Percentiles rank a stretch among this genome's conserved stretches.
phyloP scores from a whole-genome alignment of 1,140 invertebrate species.

The Trichonephila inaurata region DNA sequence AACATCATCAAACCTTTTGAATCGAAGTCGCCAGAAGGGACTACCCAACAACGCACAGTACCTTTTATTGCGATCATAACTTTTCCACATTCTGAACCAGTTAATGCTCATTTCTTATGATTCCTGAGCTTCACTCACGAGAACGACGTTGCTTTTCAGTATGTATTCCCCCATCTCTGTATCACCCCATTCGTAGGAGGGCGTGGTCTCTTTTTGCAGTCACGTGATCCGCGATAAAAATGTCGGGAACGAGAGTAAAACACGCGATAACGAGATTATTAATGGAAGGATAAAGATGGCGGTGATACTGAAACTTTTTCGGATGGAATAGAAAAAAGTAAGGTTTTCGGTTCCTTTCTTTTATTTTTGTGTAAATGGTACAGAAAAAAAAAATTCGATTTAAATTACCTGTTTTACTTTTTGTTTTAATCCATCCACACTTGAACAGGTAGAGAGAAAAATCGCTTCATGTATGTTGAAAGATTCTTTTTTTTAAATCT shows the following conservation, averaged over 20 bases:
- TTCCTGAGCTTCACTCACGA: constrained; percentile 24
- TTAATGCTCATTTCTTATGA: constrained; percentile 55
- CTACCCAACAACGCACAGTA: constrained; percentile 20
- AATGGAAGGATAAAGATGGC: constrained; percentile 55
- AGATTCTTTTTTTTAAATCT: too few species aligned
- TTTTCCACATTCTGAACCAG: constrained; percentile 49
- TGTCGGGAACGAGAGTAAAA: constrained; percentile 44
- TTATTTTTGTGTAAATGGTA: neutral
- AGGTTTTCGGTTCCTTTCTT: neutral
- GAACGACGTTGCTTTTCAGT: neutral
- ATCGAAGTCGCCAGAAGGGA: constrained; percentile 5
- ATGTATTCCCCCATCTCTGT: neutral
- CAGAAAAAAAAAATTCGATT: neutral
- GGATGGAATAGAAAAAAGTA: neutral
- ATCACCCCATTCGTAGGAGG: constrained; percentile 14
- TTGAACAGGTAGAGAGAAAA: neutral
- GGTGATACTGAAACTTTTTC: constrained; percentile 14
- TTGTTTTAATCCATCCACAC: neutral
- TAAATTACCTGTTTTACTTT: neutral
- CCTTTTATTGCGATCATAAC: constrained; percentile 55
- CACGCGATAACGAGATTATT: constrained; percentile 69
- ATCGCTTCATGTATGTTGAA: too few species aligned
- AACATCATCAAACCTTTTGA: neutral
- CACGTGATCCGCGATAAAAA: constrained; percentile 60
- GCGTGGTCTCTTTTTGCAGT: constrained; percentile 36